Conservation (phyloP, 2,113 vertebrate genomes). For the Chionodraco myersi region DNA sequence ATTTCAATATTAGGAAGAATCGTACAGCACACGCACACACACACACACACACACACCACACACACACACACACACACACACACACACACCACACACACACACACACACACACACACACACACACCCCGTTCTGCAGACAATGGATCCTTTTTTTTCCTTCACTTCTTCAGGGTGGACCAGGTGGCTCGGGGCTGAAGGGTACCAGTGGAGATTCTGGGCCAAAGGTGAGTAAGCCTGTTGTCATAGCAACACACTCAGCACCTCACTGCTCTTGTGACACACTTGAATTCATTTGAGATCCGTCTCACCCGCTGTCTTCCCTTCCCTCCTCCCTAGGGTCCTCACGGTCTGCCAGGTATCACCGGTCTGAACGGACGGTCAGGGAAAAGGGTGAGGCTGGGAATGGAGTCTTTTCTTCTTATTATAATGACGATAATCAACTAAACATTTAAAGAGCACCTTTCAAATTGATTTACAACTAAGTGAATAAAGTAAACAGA, state of each 20-base stretch:
- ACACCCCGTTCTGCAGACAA: neutral
- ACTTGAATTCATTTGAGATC: neutral
- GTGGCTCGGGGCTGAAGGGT: conserved; percentile 90
- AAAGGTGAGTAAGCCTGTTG: conserved; percentile 79
- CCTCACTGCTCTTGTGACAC: neutral
- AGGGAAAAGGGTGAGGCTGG: conserved; percentile 78
- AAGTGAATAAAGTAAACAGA: too few relatives aligned
- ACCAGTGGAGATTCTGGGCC: conserved; percentile 88
- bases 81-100: neutral
- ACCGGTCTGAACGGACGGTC: conserved; percentile 76
- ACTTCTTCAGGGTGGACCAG: conserved; percentile 86
- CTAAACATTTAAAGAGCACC: too few relatives aligned
- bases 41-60: too few relatives aligned
- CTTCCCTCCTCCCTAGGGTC: conserved; percentile 65
- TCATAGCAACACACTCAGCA: conserved; percentile 13
- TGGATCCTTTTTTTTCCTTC: neutral
- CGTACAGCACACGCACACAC: too few relatives aligned
- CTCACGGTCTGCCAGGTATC: conserved; percentile 68
- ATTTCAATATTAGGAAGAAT: neutral
- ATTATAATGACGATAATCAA: neutral
- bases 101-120: neutral
- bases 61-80: neutral
- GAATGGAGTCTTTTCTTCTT: neutral
- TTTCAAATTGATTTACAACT: too few relatives aligned
- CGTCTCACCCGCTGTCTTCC: neutral